phyloP scores from a whole-genome alignment of 1,140 invertebrate species.

The Plodia interpunctella region DNA sequence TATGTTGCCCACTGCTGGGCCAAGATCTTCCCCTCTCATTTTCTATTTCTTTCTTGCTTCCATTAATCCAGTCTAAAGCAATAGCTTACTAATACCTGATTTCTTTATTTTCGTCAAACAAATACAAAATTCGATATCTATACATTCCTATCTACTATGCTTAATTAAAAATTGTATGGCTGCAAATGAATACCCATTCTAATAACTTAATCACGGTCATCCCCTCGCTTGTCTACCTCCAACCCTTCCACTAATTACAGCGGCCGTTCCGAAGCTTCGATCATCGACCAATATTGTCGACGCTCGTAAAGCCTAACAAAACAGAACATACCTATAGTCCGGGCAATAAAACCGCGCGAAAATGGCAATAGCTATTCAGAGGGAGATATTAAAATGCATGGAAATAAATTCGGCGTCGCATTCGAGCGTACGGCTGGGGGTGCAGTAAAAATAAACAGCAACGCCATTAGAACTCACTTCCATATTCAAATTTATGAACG shows the following conservation, averaged over 20 bases:
- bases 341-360: slow-evolving; percentile 71
- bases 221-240: background rate
- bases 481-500: slow-evolving; percentile 77
- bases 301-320: slow-evolving; percentile 57
- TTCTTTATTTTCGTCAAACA: too few species aligned
- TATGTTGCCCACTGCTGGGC: too few species aligned
- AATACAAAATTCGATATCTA: too few species aligned
- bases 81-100: too few species aligned
- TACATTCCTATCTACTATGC: background rate
- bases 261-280: slow-evolving; percentile 41
- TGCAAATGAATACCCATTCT: slow-evolving; percentile 7
- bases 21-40: too few species aligned
- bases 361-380: slow-evolving; percentile 74
- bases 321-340: slow-evolving; percentile 48
- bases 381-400: slow-evolving; percentile 77
- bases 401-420: slow-evolving; percentile 76
- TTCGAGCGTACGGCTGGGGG: slow-evolving; percentile 70
- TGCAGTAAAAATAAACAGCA: slow-evolving; percentile 77
- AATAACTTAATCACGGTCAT: slow-evolving; percentile 6
- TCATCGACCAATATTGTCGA: slow-evolving; percentile 56
- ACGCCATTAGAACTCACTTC: slow-evolving; percentile 76
- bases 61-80: too few species aligned
- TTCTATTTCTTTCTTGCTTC: too few species aligned
- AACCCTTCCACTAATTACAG: slow-evolving; percentile 51
- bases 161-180: slow-evolving; percentile 3